Percentiles rank a stretch among this genome's conserved stretches.
These are phyloP conservation scores for Cotesia vestalis DNA, from an alignment of 1,140 invertebrate genomes.

Conservation along the genomic window DNA sequence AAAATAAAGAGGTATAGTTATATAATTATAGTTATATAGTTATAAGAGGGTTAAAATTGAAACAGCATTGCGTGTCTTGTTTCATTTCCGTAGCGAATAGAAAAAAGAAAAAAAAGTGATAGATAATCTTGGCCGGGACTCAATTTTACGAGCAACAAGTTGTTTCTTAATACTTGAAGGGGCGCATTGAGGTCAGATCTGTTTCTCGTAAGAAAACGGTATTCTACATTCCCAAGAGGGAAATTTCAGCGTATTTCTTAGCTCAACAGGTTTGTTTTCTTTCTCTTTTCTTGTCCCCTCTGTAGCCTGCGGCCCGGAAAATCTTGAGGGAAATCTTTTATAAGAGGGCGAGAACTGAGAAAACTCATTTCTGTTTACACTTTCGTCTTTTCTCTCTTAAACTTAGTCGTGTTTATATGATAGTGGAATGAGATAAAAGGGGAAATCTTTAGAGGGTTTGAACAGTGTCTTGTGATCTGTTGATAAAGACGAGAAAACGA, in stretches of 20 bases:
- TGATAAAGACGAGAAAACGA: slow-evolving; percentile 16
- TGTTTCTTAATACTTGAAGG: slow-evolving; percentile 53
- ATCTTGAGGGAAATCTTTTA: slow-evolving; percentile 58
- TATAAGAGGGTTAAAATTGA: background rate
- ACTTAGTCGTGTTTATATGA: background rate
- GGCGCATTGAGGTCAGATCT: slow-evolving; percentile 30
- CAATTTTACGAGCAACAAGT: slow-evolving; percentile 54
- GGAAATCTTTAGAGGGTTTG: slow-evolving; percentile 26
- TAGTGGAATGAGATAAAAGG: slow-evolving; percentile 15
- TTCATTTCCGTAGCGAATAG: slow-evolving; percentile 30
- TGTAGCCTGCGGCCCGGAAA: slow-evolving; percentile 52
- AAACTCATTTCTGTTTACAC: slow-evolving; percentile 48
- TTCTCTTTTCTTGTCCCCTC: slow-evolving; percentile 23
- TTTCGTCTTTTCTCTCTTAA: slow-evolving; percentile 26
- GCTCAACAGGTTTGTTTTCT: slow-evolving; percentile 44
- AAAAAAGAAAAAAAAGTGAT: slow-evolving; percentile 30
- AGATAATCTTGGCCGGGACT: slow-evolving; percentile 46
- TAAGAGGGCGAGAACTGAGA: slow-evolving; percentile 47
- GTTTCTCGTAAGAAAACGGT: slow-evolving; percentile 42
- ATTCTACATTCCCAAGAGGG: background rate
- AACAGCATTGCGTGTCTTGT: slow-evolving; percentile 28
- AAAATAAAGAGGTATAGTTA: background rate
- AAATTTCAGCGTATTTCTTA: slow-evolving; percentile 30
- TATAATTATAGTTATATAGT: too few relatives aligned
- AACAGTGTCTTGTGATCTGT: slow-evolving; percentile 36